Evolutionary conservation across 1,140 invertebrate species (phyloP).

Genomic region (Drosophila gunungcola): DNA sequence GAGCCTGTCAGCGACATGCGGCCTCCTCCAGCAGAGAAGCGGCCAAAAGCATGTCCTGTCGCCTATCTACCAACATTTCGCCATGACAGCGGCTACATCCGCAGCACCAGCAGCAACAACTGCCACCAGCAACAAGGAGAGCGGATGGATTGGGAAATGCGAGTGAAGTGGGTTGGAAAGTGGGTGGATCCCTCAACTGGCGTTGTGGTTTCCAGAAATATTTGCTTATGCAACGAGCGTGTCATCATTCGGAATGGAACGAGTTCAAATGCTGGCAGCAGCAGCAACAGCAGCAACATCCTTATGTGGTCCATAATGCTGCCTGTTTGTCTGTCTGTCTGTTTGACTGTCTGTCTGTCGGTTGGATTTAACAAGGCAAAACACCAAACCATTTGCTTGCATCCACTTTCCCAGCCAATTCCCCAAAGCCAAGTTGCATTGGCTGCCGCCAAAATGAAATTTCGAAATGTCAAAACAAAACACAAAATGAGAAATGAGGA

Average conservation of each 20-base stretch:
- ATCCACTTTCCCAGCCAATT: not conserved
- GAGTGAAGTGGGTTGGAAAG: not conserved
- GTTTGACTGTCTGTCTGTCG: constrained; percentile 11
- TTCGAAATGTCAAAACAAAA: constrained; percentile 59
- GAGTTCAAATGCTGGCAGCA: constrained; percentile 65
- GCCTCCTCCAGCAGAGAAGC: constrained; percentile 11
- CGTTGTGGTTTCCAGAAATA: constrained; percentile 56
- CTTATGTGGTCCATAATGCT: constrained; percentile 37
- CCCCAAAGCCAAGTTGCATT: constrained; percentile 55
- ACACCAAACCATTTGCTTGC: not conserved
- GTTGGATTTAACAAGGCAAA: constrained; percentile 56
- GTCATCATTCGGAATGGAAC: constrained; percentile 75
- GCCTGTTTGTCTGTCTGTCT: constrained; percentile 1
- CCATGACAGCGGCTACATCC: constrained; percentile 53
- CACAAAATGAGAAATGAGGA: not conserved
- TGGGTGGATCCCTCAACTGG: not conserved
- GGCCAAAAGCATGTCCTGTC: constrained; percentile 62
- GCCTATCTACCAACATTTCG: constrained; percentile 39
- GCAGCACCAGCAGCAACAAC: constrained; percentile 41
- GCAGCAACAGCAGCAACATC: constrained; percentile 30
- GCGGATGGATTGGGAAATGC: constrained; percentile 15
- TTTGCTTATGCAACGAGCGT: constrained; percentile 81
- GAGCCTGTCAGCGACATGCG: constrained; percentile 53
- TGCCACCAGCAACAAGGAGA: constrained; percentile 59
- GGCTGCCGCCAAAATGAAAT: constrained; percentile 60